Conservation (phyloP, 2,113 vertebrate genomes). For the Oplegnathus fasciatus region DNA sequence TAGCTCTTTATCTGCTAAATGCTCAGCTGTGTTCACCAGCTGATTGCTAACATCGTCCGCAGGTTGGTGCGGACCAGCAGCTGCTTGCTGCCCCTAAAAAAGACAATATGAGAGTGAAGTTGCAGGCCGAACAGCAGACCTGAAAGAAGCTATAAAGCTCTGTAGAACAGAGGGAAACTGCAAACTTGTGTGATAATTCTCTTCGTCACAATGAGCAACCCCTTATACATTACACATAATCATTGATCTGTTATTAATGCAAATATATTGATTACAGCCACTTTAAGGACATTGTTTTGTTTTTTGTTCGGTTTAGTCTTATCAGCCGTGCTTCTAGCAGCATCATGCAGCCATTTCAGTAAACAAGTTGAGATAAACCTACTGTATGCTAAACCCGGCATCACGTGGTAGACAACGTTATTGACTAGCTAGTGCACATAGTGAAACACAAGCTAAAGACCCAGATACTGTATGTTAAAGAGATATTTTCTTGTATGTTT, state of each 20-base stretch:
- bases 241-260: no score
- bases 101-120: neutral
- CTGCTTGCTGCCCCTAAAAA: neutral
- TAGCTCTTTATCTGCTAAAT: neutral
- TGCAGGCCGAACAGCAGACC: neutral
- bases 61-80: neutral
- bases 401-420: neutral
- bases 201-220: no score
- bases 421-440: no score
- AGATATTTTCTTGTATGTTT: neutral
- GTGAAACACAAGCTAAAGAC: neutral
- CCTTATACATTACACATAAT: no score
- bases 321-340: neutral
- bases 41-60: neutral
- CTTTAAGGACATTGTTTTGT: no score
- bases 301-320: no score
- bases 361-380: neutral
- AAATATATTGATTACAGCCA: neutral
- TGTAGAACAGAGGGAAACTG: neutral
- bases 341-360: neutral
- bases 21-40: no score
- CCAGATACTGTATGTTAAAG: no score
- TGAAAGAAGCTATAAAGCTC: neutral
- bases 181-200: neutral
- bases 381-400: fast-evolving